Evolutionary conservation across 2,888 invertebrate species (phyloP).

Genomic region (Caenorhabditis imperialis): DNA sequence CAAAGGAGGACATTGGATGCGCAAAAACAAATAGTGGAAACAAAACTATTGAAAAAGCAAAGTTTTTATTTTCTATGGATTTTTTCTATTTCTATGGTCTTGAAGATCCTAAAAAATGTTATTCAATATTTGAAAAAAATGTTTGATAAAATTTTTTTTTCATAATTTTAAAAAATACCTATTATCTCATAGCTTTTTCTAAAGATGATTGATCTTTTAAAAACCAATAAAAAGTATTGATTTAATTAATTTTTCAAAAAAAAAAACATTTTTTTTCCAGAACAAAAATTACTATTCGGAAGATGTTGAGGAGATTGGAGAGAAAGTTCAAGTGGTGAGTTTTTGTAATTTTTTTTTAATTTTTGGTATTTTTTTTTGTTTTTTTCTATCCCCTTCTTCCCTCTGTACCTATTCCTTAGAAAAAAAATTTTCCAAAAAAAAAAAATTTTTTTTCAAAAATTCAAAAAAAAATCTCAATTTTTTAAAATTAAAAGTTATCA

Average conservation of each 20-base stretch:
- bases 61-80: neutral
- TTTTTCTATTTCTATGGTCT: neutral
- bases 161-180: neutral
- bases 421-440: slow-evolving; percentile 1
- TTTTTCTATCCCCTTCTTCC: slow-evolving; percentile 11
- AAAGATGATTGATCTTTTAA: no score
- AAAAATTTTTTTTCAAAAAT: neutral
- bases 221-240: no score
- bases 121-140: slow-evolving; percentile 1
- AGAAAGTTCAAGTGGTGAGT: slow-evolving; percentile 45
- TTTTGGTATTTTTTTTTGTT: slow-evolving; percentile 2
- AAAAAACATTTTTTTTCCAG: neutral
- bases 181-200: no score
- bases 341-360: slow-evolving; percentile 1
- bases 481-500: neutral
- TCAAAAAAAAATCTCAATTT: neutral
- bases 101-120: neutral
- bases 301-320: slow-evolving; percentile 18
- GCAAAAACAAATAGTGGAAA: neutral
- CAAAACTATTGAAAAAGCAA: neutral
- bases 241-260: neutral
- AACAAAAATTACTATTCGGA: neutral
- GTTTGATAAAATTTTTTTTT: neutral
- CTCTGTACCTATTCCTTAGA: slow-evolving; percentile 14
- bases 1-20: no score